Base-by-base conservation (phyloP, 2,888 invertebrate species). In the Cryptocephalus primarius region DNA sequence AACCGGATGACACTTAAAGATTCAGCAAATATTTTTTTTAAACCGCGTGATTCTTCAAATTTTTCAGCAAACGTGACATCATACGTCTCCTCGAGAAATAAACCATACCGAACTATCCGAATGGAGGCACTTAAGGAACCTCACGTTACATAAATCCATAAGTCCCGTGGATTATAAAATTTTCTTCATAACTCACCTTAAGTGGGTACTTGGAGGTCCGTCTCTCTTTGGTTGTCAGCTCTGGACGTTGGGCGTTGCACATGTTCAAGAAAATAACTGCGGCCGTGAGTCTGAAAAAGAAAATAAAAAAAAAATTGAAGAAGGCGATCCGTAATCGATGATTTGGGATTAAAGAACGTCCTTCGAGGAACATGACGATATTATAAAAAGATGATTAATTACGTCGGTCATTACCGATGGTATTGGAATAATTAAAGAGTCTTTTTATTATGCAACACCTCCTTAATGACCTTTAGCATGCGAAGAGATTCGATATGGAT, bases 361-460 rank as follows among this genome's bases (percentile, higher is more conserved):
- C 22, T 22, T 22, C 22, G 22, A 22, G 22, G 22, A 22, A 22
- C 2, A 4, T 22, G 22, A 22, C 22, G 22, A 22, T 50, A 54
- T 49, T 4, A 22, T 50, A 55, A 46, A 54, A 56, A 55, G 44
- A 55, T 52, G 56, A 60, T 60, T 56, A 56, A 57, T 58, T 53
- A 50, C 46, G 50, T 2, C 9, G 41, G 42, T 43, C 58, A 61
- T 61, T 62, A 58, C 45, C 54, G 53, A 52, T 55, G 3, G 22
- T 55, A 54, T 52, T 51, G 56, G 60, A 63, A 63, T 62, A 64
- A 65, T 66, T 66, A 44, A 22, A 60, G 60, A 58, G 54, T 50
- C 51, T 50, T 53, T 54, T 58, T 58, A 55, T 56, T 52, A 46
- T 46, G 33, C 46, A 53, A 57, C 60, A 61, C 60, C 60, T 59